Percentiles rank a stretch among this genome's conserved stretches.
phyloP scores from a whole-genome alignment of 2,888 invertebrate genomes.

The Pheosia tremula region DNA sequence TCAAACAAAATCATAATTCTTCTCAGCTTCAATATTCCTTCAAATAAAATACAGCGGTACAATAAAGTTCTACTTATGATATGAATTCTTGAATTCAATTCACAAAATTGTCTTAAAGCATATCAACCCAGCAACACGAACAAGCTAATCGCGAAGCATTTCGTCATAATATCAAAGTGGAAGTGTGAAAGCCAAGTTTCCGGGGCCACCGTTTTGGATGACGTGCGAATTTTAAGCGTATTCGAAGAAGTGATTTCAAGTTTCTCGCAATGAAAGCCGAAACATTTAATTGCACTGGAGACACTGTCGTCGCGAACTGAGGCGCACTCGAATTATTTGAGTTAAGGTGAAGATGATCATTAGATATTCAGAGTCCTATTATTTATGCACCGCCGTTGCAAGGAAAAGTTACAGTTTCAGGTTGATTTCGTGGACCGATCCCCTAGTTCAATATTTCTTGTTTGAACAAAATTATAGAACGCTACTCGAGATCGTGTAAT shows the following conservation, averaged over 20 bases:
- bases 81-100: background rate
- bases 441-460: slow-evolving; percentile 47
- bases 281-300: slow-evolving; percentile 67
- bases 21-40: too few species aligned
- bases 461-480: slow-evolving; percentile 45
- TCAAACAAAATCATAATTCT: too few species aligned
- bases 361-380: slow-evolving; percentile 62
- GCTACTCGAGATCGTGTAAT: background rate
- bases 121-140: slow-evolving; percentile 9
- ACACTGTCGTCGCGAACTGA: slow-evolving; percentile 45
- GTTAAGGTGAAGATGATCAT: slow-evolving; percentile 62
- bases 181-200: slow-evolving; percentile 30
- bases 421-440: slow-evolving; percentile 57
- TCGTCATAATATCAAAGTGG: slow-evolving; percentile 17
- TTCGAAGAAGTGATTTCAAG: slow-evolving; percentile 61
- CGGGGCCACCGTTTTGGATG: slow-evolving; percentile 24
- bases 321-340: slow-evolving; percentile 60
- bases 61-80: too few species aligned
- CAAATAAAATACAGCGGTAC: too few species aligned
- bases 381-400: slow-evolving; percentile 51
- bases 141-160: slow-evolving; percentile 18
- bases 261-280: slow-evolving; percentile 64
- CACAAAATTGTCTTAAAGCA: background rate
- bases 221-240: slow-evolving; percentile 48
- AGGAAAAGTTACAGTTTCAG: slow-evolving; percentile 51